phyloP scores from a whole-genome alignment of 2,113 vertebrate genomes.

The Gallinago media region DNA sequence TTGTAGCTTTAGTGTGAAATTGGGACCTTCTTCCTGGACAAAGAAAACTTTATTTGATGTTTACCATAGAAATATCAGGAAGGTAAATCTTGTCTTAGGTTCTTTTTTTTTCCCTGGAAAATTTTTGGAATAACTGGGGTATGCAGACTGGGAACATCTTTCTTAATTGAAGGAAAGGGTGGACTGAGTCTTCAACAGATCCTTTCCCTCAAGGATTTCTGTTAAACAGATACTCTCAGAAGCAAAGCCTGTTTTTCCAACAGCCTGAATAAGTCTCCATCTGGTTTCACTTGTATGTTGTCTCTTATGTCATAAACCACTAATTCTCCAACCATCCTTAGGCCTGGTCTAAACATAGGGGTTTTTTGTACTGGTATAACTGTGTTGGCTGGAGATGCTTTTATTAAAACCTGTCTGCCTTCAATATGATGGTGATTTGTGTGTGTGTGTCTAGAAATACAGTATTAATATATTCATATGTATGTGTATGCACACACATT shows the following conservation, averaged over 20 bases:
- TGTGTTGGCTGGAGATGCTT: constrained; percentile 30
- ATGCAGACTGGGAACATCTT: constrained; percentile 42
- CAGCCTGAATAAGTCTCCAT: constrained; percentile 64
- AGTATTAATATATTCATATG: background rate
- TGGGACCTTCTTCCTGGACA: background rate
- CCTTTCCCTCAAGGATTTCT: constrained; percentile 66
- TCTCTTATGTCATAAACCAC: constrained; percentile 75
- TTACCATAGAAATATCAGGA: background rate
- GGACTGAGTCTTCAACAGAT: constrained; percentile 53
- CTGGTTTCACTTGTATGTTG: constrained; percentile 72
- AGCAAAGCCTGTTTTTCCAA: constrained; percentile 68
- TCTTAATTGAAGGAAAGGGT: constrained; percentile 51
- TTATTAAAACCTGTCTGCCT: constrained; percentile 17
- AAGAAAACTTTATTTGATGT: background rate
- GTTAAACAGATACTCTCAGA: constrained; percentile 63
- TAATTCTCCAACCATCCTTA: constrained; percentile 70
- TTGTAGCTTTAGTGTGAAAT: background rate
- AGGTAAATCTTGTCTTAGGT: background rate
- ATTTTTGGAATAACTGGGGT: background rate
- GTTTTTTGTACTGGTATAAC: constrained; percentile 12
- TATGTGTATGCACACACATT: background rate
- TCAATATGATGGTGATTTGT: constrained; percentile 62
- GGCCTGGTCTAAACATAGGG: constrained; percentile 58
- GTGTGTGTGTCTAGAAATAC: constrained; percentile 27
- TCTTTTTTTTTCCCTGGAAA: background rate